Evolutionary conservation across 2,113 vertebrate genomes (phyloP).

Genomic region (Lates calcarifer): DNA sequence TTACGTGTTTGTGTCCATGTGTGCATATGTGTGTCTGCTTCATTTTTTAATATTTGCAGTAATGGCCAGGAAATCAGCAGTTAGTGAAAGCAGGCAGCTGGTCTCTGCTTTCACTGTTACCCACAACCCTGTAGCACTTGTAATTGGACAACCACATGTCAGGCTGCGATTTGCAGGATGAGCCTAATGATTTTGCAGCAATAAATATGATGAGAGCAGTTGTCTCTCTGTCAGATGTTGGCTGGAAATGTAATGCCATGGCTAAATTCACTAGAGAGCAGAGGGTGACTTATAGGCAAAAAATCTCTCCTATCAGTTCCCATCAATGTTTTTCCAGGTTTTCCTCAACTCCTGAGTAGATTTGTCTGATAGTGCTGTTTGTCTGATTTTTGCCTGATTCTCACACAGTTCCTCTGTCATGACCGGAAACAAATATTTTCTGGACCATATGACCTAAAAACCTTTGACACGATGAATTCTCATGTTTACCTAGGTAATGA

Average conservation of each 20-base stretch:
- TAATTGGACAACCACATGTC: conserved; percentile 61
- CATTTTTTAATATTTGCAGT: conserved; percentile 26
- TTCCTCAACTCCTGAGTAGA: not conserved
- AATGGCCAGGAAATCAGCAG: conserved; percentile 46
- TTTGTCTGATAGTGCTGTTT: not conserved
- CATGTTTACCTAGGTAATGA: too few relatives aligned
- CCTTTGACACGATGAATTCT: too few relatives aligned
- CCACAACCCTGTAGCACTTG: conserved; percentile 11
- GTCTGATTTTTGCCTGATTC: too few relatives aligned
- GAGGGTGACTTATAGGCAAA: not conserved
- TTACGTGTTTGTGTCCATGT: conserved; percentile 16
- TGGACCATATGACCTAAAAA: too few relatives aligned
- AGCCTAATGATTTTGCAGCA: conserved; percentile 53
- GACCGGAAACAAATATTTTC: too few relatives aligned
- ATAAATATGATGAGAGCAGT: conserved; percentile 44
- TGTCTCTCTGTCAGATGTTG: conserved; percentile 24
- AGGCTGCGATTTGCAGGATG: conserved; percentile 48
- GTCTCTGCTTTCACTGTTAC: conserved; percentile 17
- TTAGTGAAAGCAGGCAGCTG: conserved; percentile 54
- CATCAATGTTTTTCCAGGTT: not conserved
- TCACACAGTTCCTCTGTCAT: too few relatives aligned
- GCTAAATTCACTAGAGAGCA: not conserved
- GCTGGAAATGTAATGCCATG: not conserved
- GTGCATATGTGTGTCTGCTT: conserved; percentile 1
- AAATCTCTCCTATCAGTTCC: not conserved